Evolutionary conservation across 2,888 invertebrate genomes (phyloP), one percentile per base, ranked within the genome.

Genomic region (Dynastes hyllus): DNA sequence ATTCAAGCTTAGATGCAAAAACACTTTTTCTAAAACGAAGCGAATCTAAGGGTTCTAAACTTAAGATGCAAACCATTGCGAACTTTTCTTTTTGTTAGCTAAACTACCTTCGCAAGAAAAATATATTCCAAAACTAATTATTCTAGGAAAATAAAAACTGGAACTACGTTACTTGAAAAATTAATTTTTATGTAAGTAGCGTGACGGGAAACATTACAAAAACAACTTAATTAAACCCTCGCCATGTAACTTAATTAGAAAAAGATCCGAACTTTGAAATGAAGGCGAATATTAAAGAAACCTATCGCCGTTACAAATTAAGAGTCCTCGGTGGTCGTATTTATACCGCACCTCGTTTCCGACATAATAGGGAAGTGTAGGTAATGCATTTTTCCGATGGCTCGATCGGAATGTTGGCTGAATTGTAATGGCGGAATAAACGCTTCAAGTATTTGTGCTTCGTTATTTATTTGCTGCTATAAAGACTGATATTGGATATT

Each of bases 171-270:
- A 65, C 32, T 16, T 5, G 40, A 32, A 13, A 8, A 32, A 65
- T 29, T 65, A 65, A 37, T 65, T 65, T 37, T 65, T 65, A 32
- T 22, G 22, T 58, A 58, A 58, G 22, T n/a, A 32, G 11, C 37
- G 32, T 65, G 37, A 16, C 55, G 22, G n/a, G 55, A 58, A 58
- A 58, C 53, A 53, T 70, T 70, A 55, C 53, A 70, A 53, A 70
- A 70, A 55, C 70, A 70, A 51, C 32, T 70, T 70, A 70, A 70
- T 70, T 70, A 70, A 70, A 55, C 53, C 37, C 27, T 55, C 53
- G 29, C 70, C 16, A 32, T 32, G 29, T 70, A 70, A 67, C 66
- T 45, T 67, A 67, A 70, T 70, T 70, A 70, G 53, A 70, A 70
- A 55, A 6, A 53, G 53, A 70, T 70, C 53, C 13, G 53, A 53